Evolutionary conservation across 2,888 invertebrate species (phyloP).

Genomic region (Troides helena): DNA sequence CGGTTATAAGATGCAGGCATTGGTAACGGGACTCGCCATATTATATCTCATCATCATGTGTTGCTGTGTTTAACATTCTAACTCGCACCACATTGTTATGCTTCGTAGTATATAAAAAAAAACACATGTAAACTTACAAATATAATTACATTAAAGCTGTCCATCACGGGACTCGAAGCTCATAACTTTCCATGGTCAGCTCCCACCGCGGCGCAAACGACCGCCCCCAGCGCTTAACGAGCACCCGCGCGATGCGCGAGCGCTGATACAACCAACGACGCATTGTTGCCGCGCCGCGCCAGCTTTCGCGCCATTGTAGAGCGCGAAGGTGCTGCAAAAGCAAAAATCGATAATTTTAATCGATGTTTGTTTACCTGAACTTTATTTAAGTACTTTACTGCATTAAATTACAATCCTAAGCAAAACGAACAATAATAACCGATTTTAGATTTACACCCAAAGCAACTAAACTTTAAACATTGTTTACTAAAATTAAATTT

Average conservation of each 20-base stretch:
- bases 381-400: conserved; percentile 36
- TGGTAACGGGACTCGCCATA: too few relatives aligned
- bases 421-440: too few relatives aligned
- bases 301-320: conserved; percentile 78
- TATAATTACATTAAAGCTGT: conserved; percentile 37
- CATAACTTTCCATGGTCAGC: conserved; percentile 40
- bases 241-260: conserved; percentile 73
- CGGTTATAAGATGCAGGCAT: neutral
- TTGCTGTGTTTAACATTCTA: too few relatives aligned
- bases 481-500: too few relatives aligned
- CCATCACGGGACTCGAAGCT: conserved; percentile 45
- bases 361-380: conserved; percentile 75
- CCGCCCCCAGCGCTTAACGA: conserved; percentile 72
- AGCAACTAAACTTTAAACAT: too few relatives aligned
- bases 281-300: conserved; percentile 75
- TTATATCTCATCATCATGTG: too few relatives aligned
- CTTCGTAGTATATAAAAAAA: neutral
- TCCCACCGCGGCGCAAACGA: conserved; percentile 57
- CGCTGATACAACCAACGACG: conserved; percentile 69
- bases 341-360: conserved; percentile 66
- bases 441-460: too few relatives aligned
- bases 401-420: neutral
- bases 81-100: too few relatives aligned
- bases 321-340: conserved; percentile 60
- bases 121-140: neutral